These are phyloP conservation scores for Eptesicus fuscus DNA, from an alignment of 2,113 vertebrate species.

Conservation along the genomic window DNA sequence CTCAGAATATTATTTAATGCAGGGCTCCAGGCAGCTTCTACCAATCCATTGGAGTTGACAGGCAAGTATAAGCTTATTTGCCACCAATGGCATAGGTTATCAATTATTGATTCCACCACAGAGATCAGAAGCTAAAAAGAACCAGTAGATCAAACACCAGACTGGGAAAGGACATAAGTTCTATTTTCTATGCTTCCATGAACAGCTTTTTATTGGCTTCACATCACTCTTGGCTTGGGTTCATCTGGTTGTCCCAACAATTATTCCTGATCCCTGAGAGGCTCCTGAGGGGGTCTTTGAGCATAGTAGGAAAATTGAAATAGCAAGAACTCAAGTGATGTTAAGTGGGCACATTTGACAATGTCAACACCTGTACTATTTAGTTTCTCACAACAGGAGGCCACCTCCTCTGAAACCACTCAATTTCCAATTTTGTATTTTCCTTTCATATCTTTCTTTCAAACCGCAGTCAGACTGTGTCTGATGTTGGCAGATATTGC, in stretches of 20 bases:
- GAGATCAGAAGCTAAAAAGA: not conserved
- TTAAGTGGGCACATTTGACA: not conserved
- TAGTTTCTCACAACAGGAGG: not conserved
- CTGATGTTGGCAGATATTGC: not conserved
- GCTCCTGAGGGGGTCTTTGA: not conserved
- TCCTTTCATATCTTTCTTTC: not conserved
- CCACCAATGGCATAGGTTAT: not conserved
- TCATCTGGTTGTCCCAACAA: not conserved
- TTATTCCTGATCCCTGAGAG: not conserved
- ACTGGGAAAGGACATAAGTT: not conserved
- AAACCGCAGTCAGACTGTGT: not conserved
- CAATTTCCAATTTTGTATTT: not conserved
- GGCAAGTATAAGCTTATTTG: not conserved
- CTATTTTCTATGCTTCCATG: not conserved
- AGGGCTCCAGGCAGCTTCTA: not conserved
- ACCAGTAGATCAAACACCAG: not conserved
- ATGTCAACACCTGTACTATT: not conserved
- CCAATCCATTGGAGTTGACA: not conserved
- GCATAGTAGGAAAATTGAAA: not conserved
- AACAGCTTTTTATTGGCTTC: not conserved
- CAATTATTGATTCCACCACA: not conserved
- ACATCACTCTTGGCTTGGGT: not conserved
- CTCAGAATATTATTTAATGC: not conserved
- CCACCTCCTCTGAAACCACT: not conserved
- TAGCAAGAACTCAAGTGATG: not conserved